Evolutionary conservation across 2,113 vertebrate species (phyloP).

Genomic region (Microcebus tavaratra): DNA sequence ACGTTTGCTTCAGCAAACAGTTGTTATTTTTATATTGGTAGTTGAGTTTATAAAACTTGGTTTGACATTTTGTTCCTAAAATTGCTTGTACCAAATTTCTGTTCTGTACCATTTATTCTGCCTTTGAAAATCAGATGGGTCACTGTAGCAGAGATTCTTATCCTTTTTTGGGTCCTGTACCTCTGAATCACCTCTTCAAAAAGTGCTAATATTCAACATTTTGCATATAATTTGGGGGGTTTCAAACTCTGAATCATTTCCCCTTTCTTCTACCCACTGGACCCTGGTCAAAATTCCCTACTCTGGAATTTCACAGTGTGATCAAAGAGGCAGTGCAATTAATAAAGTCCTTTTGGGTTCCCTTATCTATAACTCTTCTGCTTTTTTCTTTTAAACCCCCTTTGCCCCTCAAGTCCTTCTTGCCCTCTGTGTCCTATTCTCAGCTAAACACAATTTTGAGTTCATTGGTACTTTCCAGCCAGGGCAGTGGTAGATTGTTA

Average conservation of each 20-base stretch:
- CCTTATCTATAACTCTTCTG: neutral
- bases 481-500: neutral
- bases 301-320: neutral
- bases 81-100: conserved; percentile 41
- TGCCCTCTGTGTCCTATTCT: neutral
- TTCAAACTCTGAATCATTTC: neutral
- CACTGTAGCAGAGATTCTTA: neutral
- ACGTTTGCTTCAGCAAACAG: neutral
- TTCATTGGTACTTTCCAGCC: neutral
- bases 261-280: neutral
- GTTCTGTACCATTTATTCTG: conserved; percentile 9
- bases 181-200: conserved; percentile 28
- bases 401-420: neutral
- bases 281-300: neutral
- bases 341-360: neutral
- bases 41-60: conserved; percentile 27
- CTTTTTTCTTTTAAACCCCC: neutral
- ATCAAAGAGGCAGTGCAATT: neutral
- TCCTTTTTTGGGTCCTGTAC: neutral
- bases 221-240: neutral
- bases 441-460: conserved; percentile 30
- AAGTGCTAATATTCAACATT: neutral
- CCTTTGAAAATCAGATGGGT: neutral
- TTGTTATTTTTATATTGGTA: conserved; percentile 55
- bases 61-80: conserved; percentile 55